Conservation (phyloP, 2,888 invertebrate species). For the Stegana nigrithorax region DNA sequence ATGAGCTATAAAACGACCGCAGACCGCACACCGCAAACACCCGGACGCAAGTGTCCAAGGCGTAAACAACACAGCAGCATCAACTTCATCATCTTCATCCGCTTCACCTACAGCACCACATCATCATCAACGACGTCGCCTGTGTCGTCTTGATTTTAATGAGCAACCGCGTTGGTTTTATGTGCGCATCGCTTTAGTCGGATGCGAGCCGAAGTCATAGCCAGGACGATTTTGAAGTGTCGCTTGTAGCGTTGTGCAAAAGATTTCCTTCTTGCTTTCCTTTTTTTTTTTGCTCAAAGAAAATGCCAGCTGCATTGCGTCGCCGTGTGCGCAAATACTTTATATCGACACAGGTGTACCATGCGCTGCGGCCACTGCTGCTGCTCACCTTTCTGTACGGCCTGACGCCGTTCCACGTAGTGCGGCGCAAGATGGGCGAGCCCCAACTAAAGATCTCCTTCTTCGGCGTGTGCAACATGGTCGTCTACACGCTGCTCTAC, state of each 20-base stretch:
- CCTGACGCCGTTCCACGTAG: slow-evolving; percentile 63
- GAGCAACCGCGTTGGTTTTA: too few species aligned
- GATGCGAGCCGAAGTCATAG: too few species aligned
- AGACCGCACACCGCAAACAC: too few species aligned
- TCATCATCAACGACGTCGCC: too few species aligned
- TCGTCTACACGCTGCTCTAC: slow-evolving; percentile 39
- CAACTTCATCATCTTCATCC: too few species aligned
- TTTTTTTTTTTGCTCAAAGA: neutral
- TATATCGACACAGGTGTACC: slow-evolving; percentile 63
- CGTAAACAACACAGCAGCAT: too few species aligned
- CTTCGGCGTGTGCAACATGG: slow-evolving; percentile 44
- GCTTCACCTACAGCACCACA: too few species aligned
- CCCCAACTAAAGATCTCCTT: slow-evolving; percentile 49
- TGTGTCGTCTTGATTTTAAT: too few species aligned
- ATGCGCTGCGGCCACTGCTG: slow-evolving; percentile 61
- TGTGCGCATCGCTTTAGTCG: too few species aligned
- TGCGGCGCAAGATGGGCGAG: slow-evolving; percentile 51
- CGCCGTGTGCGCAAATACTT: slow-evolving; percentile 60
- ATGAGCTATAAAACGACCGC: neutral
- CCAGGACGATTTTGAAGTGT: too few species aligned
- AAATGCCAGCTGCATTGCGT: slow-evolving; percentile 43
- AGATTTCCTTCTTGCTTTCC: neutral
- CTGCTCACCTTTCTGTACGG: slow-evolving; percentile 61
- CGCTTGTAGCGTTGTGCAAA: too few species aligned
- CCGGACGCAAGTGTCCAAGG: too few species aligned